Conservation (phyloP, 2,113 vertebrate species). For the Arothron firmamentum region DNA sequence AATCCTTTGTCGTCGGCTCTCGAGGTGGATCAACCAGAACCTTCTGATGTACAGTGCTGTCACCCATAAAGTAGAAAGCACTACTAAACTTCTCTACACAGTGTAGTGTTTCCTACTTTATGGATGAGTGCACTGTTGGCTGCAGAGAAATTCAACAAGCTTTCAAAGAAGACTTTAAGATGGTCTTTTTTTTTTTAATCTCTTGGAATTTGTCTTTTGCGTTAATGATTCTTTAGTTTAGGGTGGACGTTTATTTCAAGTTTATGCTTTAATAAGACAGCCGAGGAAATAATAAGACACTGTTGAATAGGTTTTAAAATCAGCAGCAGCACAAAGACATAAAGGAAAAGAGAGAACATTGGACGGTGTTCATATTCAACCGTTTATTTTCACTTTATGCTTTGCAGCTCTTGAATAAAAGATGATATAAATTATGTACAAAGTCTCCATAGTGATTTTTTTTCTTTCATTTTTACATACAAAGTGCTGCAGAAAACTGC, state of each 20-base stretch:
- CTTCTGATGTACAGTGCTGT: conserved; percentile 91
- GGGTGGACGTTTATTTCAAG: neutral
- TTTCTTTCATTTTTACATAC: neutral
- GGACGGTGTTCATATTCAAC: neutral
- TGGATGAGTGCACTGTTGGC: conserved; percentile 99
- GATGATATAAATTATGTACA: conserved; percentile 7
- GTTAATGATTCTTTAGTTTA: neutral
- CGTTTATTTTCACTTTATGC: conserved; percentile 32
- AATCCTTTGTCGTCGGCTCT: conserved; percentile 12
- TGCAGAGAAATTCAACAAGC: conserved; percentile 70
- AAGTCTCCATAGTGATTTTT: neutral
- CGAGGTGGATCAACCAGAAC: conserved; percentile 36
- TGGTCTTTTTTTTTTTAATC: neutral
- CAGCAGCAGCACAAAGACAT: too few relatives aligned
- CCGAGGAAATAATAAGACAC: too few relatives aligned
- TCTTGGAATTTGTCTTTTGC: neutral
- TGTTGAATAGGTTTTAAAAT: too few relatives aligned
- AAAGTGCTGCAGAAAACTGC: conserved; percentile 13
- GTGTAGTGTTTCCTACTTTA: conserved; percentile 99
- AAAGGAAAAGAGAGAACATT: too few relatives aligned
- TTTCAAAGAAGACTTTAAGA: neutral
- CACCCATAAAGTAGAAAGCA: conserved; percentile 99
- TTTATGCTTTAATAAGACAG: too few relatives aligned
- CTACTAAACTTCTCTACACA: conserved; percentile 95
- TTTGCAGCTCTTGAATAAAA: conserved; percentile 1